Evolutionary conservation across 2,888 invertebrate species (phyloP).

Genomic region (Limnephilus auricula): DNA sequence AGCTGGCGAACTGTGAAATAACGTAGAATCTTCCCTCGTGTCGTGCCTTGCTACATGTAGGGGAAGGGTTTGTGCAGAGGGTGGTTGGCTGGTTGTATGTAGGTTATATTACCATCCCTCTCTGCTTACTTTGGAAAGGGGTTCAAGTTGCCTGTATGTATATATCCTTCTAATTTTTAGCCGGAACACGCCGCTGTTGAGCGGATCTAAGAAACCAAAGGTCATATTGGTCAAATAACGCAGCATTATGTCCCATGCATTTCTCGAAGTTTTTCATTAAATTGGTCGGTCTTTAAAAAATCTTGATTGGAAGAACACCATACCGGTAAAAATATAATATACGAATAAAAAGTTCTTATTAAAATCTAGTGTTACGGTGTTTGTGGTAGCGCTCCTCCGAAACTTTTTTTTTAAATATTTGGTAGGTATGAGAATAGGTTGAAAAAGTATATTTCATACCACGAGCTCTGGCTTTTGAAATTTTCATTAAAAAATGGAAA

Average conservation of each 20-base stretch:
- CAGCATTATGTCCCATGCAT: not conserved
- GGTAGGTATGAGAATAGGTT: no score
- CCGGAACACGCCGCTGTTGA: not conserved
- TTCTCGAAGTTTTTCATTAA: not conserved
- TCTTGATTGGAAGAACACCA: not conserved
- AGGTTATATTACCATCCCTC: not conserved
- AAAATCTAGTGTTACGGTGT: no score
- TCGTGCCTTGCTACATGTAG: conserved; percentile 10
- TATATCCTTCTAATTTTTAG: not conserved
- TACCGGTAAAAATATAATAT: no score
- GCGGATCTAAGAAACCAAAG: not conserved
- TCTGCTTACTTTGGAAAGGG: not conserved
- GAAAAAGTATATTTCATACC: no score
- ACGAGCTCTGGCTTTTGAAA: no score
- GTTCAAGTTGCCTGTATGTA: not conserved
- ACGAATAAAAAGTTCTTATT: no score
- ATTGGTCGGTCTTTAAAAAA: not conserved
- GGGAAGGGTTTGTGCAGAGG: not conserved
- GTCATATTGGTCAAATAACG: not conserved
- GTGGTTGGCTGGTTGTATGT: not conserved
- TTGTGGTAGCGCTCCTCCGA: no score
- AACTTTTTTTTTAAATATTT: no score
- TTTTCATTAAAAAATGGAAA: no score
- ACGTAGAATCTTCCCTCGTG: conserved; percentile 44
- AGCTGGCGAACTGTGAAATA: conserved; percentile 56